Conservation (phyloP, 2,888 invertebrate genomes). For the Leucania comma region DNA sequence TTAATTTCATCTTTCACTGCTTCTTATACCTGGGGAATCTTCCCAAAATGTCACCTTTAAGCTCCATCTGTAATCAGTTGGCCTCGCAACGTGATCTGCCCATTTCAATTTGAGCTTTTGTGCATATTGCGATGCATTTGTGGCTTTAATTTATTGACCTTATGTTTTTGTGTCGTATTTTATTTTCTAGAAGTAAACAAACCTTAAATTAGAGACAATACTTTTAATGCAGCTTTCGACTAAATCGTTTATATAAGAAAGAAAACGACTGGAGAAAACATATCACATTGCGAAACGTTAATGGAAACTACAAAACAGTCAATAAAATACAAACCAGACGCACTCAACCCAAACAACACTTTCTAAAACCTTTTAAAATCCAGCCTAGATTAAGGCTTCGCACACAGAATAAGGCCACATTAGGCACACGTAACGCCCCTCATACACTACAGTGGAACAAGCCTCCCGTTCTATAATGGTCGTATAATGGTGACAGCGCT, state of each 20-base stretch:
- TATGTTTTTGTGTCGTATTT: too few species aligned
- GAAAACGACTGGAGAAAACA: conserved; percentile 15
- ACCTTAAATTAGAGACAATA: neutral
- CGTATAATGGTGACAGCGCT: conserved; percentile 73
- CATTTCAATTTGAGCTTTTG: too few species aligned
- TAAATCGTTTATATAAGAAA: neutral
- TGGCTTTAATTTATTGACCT: too few species aligned
- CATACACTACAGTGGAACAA: conserved; percentile 70
- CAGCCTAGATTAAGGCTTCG: conserved; percentile 58
- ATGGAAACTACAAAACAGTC: conserved; percentile 17
- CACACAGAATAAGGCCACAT: conserved; percentile 63
- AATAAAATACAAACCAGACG: conserved; percentile 47
- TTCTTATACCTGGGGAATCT: too few species aligned
- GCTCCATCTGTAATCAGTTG: too few species aligned
- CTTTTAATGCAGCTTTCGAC: neutral
- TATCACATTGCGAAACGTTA: conserved; percentile 21
- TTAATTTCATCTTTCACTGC: too few species aligned
- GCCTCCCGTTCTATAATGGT: conserved; percentile 71
- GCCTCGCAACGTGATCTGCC: too few species aligned
- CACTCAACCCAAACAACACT: conserved; percentile 52
- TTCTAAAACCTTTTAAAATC: conserved; percentile 61
- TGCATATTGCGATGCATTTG: too few species aligned
- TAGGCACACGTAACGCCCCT: conserved; percentile 67
- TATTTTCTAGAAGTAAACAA: conserved; percentile 13
- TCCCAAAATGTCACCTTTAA: too few species aligned